Percentiles rank a stretch among this genome's conserved stretches.
phyloP scores from a whole-genome alignment of 2,113 vertebrate genomes.

The Bubo scandiacus region DNA sequence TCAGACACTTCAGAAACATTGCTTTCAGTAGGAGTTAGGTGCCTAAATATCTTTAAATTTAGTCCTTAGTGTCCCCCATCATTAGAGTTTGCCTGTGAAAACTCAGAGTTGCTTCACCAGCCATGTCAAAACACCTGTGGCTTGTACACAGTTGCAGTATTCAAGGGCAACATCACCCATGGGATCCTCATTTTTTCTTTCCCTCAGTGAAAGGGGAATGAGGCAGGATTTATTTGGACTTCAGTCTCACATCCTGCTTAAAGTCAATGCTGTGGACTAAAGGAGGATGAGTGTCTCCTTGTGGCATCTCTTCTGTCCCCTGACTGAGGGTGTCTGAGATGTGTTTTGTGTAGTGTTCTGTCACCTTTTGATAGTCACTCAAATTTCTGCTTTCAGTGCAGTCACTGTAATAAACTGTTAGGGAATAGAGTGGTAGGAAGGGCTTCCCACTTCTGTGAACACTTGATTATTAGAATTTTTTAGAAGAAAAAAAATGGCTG shows the following conservation, averaged over 20 bases:
- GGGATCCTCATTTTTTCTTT: background rate
- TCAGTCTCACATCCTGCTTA: background rate
- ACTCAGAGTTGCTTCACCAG: background rate
- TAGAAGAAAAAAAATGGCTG: background rate
- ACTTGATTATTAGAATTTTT: background rate
- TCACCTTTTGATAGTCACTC: background rate
- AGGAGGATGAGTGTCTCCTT: background rate
- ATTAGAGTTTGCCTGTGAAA: background rate
- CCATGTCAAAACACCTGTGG: background rate
- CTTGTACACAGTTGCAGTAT: background rate
- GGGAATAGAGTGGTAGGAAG: background rate
- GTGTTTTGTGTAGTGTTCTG: background rate
- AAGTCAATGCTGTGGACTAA: background rate
- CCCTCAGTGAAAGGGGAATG: background rate
- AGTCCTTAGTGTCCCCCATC: background rate
- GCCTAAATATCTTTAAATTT: background rate
- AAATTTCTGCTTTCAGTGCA: background rate
- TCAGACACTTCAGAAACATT: background rate
- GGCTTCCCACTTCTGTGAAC: background rate
- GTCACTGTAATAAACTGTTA: background rate
- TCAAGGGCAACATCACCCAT: background rate
- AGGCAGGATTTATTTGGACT: background rate
- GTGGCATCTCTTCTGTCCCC: background rate
- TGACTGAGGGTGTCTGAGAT: rapidly evolving
- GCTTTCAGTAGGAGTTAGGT: background rate